Conservation (phyloP, 2,888 invertebrate genomes). For the Caenorhabditis virilis region DNA sequence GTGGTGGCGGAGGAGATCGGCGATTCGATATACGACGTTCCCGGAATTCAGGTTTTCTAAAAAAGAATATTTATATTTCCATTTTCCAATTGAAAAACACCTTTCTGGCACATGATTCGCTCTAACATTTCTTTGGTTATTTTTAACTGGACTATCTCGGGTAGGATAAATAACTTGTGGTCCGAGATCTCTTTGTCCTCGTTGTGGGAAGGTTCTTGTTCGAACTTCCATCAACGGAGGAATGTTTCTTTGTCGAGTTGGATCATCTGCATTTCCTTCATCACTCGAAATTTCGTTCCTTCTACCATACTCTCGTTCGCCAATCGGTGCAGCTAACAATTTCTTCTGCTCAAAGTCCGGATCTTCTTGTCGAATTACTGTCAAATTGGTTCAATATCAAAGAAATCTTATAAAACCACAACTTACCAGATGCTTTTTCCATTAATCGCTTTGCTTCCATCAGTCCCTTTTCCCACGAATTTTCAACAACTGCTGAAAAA, state of each 20-base stretch:
- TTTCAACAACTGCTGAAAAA: background rate
- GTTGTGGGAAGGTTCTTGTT: background rate
- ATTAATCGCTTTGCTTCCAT: background rate
- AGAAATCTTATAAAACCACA: background rate
- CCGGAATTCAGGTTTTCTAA: background rate
- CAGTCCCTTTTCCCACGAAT: background rate
- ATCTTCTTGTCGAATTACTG: slow-evolving; percentile 6
- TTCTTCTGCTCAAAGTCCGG: slow-evolving; percentile 7
- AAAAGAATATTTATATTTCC: no score
- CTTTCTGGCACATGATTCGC: no score
- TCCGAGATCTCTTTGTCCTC: background rate
- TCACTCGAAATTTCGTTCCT: background rate
- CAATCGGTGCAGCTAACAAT: slow-evolving; percentile 3
- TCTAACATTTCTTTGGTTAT: no score
- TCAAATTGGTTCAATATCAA: background rate
- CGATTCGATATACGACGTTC: background rate
- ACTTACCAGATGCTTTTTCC: background rate
- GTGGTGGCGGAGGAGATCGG: background rate
- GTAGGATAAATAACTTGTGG: background rate
- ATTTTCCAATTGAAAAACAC: no score
- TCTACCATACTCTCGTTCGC: slow-evolving; percentile 6
- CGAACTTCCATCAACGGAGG: background rate
- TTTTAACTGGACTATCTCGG: no score
- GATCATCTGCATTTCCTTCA: background rate
- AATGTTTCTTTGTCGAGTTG: background rate